A percentile compares a stretch with the other conserved stretches of the same genome.
Evolutionary conservation across 1,140 invertebrate species (phyloP).

Genomic region (Scaptomyza graminum): DNA sequence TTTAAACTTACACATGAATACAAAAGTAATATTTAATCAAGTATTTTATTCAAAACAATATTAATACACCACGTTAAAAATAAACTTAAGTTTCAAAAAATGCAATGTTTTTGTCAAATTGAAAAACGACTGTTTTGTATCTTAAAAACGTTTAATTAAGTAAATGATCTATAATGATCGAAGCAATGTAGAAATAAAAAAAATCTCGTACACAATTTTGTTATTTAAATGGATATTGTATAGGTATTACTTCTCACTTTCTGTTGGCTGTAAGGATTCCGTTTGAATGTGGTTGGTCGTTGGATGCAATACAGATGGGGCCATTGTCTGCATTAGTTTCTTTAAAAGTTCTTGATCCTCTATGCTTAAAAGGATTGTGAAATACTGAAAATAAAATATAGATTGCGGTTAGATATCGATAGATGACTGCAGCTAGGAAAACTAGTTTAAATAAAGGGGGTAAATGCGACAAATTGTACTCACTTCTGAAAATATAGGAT

Average conservation of each 20-base stretch:
- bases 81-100: conserved; percentile 26
- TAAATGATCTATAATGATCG: too few species aligned
- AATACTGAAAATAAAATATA: conserved; percentile 36
- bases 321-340: conserved; percentile 26
- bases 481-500: conserved; percentile 41
- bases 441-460: too few species aligned
- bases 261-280: neutral
- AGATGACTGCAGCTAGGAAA: too few species aligned
- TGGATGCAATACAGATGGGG: neutral
- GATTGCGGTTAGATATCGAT: too few species aligned
- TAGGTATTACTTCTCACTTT: too few species aligned
- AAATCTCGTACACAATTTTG: too few species aligned
- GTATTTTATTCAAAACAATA: conserved; percentile 43
- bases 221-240: too few species aligned
- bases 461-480: conserved; percentile 1
- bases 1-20: conserved; percentile 16
- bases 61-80: conserved; percentile 26
- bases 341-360: conserved; percentile 29
- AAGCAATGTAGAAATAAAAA: too few species aligned
- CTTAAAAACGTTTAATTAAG: too few species aligned
- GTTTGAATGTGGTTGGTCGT: neutral
- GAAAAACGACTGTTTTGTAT: neutral
- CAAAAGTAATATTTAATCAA: conserved; percentile 38
- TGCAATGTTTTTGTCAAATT: neutral
- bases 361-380: conserved; percentile 22